These are phyloP conservation scores for Urosaurus nigricauda DNA, from an alignment of 2,797 vertebrate species.

Conservation along the genomic window DNA sequence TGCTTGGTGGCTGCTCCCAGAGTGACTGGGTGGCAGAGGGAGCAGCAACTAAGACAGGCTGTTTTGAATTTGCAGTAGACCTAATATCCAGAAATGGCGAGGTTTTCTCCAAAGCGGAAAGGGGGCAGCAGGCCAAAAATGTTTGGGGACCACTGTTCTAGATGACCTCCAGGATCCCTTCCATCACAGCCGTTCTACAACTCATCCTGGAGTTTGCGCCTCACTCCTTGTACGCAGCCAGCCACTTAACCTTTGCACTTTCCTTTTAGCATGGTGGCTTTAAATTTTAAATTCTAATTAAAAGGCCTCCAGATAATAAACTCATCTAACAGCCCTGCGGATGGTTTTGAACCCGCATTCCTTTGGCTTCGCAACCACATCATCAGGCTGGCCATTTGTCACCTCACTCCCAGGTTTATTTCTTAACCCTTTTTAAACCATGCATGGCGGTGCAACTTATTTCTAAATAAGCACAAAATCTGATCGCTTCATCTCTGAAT, in stretches of 20 bases:
- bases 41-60: too few species aligned
- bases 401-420: background rate
- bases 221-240: background rate
- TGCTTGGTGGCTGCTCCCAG: too few species aligned
- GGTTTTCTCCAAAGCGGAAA: too few species aligned
- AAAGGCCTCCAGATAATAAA: background rate
- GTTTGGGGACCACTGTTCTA: background rate
- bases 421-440: background rate
- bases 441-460: background rate
- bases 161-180: background rate
- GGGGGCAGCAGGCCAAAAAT: too few species aligned
- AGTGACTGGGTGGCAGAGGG: too few species aligned
- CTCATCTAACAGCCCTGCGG: background rate
- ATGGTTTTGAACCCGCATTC: background rate
- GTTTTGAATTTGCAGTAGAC: too few species aligned
- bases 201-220: background rate
- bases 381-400: background rate
- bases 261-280: background rate
- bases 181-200: background rate
- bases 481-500: background rate
- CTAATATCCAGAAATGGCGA: too few species aligned
- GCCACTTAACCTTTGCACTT: background rate
- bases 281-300: constrained; percentile 17
- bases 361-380: background rate
- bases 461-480: background rate